Evolutionary conservation across 2,888 invertebrate species (phyloP).

Genomic region (Cheilosia scutellata): DNA sequence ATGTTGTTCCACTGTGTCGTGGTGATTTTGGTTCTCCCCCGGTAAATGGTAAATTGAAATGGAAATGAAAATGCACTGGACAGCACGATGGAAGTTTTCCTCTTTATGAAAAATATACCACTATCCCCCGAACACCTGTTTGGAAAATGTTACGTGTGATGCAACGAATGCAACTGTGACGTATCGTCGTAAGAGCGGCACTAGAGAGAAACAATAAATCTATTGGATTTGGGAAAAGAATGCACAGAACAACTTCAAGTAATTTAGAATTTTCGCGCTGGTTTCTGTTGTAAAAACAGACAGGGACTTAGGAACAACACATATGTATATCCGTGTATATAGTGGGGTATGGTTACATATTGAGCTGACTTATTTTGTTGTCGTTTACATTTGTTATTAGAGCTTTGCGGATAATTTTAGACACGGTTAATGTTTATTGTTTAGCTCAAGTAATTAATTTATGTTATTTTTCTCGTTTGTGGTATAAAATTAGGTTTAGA

Average conservation of each 20-base stretch:
- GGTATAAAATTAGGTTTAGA: conserved; percentile 6
- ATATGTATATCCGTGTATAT: not conserved
- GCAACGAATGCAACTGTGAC: conserved; percentile 65
- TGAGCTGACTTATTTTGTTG: conserved; percentile 47
- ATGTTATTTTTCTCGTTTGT: conserved; percentile 20
- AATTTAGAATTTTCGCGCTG: conserved; percentile 32
- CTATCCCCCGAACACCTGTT: conserved; percentile 55
- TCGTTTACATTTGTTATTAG: conserved; percentile 57
- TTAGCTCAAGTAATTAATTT: conserved; percentile 25
- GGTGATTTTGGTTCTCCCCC: conserved; percentile 24
- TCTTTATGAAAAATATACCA: conserved; percentile 22
- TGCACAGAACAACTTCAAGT: conserved; percentile 30
- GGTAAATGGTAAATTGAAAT: conserved; percentile 35
- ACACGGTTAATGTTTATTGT: conserved; percentile 14
- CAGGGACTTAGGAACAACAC: conserved; percentile 33
- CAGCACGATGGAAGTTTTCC: conserved; percentile 33
- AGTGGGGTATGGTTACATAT: conserved; percentile 22
- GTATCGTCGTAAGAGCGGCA: conserved; percentile 9
- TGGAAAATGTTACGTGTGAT: conserved; percentile 55
- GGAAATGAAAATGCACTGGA: conserved; percentile 37
- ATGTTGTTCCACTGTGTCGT: conserved; percentile 8
- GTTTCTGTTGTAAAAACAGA: not conserved
- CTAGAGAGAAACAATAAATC: conserved; percentile 51
- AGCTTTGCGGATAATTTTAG: conserved; percentile 41
- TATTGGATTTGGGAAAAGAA: conserved; percentile 20